phyloP scores from a whole-genome alignment of 1,140 invertebrate genomes.

The Myzus persicae region DNA sequence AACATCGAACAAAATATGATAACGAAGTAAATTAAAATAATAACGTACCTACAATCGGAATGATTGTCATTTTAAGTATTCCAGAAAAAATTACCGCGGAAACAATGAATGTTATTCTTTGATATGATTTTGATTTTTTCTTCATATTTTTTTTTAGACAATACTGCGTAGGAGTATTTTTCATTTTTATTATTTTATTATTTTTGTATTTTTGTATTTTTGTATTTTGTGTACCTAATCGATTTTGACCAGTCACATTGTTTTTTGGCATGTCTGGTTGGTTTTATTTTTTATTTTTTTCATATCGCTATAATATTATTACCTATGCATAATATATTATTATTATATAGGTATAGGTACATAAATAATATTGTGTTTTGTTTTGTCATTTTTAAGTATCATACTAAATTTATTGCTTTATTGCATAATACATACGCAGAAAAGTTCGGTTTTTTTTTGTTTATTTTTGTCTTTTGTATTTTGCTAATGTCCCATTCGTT shows the following conservation, averaged over 20 bases:
- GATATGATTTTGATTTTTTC: background rate
- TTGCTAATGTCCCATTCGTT: background rate
- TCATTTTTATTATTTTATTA: slow-evolving; percentile 40
- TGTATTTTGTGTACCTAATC: slow-evolving; percentile 62
- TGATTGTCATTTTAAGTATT: background rate
- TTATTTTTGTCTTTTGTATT: slow-evolving; percentile 41
- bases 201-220: slow-evolving; percentile 61
- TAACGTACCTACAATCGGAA: background rate
- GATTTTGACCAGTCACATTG: slow-evolving; percentile 68
- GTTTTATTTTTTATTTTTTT: slow-evolving; percentile 62
- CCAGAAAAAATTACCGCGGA: background rate
- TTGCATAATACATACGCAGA: background rate
- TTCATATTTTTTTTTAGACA: background rate
- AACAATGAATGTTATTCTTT: slow-evolving; percentile 22
- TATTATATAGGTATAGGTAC: background rate
- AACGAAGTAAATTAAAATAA: background rate
- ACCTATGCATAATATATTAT: background rate
- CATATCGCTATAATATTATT: slow-evolving; percentile 11
- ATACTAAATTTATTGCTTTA: slow-evolving; percentile 29
- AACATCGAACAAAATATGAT: background rate
- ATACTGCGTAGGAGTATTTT: slow-evolving; percentile 39
- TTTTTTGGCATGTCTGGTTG: slow-evolving; percentile 67
- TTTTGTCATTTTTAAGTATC: slow-evolving; percentile 10
- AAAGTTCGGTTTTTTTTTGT: background rate
- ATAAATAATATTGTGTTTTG: slow-evolving; percentile 25